Conservation (phyloP, 2,113 vertebrate genomes). For the Nyctereutes procyonoides region DNA sequence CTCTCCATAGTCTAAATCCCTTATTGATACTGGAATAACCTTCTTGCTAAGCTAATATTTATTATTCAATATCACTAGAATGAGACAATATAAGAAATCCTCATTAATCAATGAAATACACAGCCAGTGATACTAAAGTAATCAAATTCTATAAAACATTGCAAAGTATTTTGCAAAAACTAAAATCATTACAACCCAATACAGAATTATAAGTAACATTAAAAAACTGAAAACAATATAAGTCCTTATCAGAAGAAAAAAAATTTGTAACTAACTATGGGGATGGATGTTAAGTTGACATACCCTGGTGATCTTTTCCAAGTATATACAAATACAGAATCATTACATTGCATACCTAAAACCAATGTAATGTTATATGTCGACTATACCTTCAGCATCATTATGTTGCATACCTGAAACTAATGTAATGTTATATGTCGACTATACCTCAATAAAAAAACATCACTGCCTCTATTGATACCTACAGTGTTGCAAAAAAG, state of each 20-base stretch:
- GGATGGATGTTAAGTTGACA: background rate
- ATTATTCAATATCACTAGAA: background rate
- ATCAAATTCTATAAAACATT: slow-evolving; percentile 35
- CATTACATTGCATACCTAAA: background rate
- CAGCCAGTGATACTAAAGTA: background rate
- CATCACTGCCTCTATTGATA: background rate
- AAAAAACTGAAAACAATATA: background rate
- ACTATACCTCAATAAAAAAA: background rate
- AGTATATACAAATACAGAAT: background rate
- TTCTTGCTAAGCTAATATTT: slow-evolving; percentile 29
- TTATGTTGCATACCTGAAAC: background rate
- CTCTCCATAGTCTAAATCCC: background rate
- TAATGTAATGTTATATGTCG: background rate
- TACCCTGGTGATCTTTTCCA: background rate
- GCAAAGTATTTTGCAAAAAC: slow-evolving; percentile 5
- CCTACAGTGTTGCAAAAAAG: background rate
- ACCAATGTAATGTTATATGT: background rate
- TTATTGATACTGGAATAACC: background rate
- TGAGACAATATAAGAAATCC: background rate
- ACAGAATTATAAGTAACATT: background rate
- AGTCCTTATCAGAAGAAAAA: background rate
- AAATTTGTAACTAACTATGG: background rate
- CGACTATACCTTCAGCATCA: background rate
- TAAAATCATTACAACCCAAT: background rate
- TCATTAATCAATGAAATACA: slow-evolving; percentile 37